phyloP scores from a whole-genome alignment of 2,113 vertebrate species.

The Orthonyx spaldingii region DNA sequence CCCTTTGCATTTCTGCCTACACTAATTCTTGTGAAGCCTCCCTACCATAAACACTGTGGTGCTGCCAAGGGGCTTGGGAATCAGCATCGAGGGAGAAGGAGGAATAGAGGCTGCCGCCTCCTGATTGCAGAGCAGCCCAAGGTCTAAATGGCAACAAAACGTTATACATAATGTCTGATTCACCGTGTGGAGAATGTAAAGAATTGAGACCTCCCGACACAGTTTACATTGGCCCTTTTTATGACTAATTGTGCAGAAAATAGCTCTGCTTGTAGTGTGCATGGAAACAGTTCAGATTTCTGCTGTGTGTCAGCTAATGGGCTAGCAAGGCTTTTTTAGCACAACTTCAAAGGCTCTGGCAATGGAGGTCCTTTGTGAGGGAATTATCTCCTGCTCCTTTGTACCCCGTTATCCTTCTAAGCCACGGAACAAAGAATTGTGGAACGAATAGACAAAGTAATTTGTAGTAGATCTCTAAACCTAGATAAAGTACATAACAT shows the following conservation, averaged over 20 bases:
- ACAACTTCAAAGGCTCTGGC: constrained; percentile 65
- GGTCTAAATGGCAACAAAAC: constrained; percentile 62
- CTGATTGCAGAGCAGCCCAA: constrained; percentile 29
- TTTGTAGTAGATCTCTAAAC: constrained; percentile 54
- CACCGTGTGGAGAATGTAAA: constrained; percentile 64
- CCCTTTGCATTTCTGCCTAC: neutral
- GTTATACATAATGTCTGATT: constrained; percentile 59
- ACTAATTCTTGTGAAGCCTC: neutral
- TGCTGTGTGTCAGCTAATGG: constrained; percentile 72
- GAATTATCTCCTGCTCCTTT: constrained; percentile 69
- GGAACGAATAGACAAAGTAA: constrained; percentile 26
- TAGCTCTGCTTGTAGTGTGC: constrained; percentile 64
- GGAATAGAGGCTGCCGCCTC: neutral
- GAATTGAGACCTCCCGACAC: constrained; percentile 69
- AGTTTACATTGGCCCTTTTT: constrained; percentile 72
- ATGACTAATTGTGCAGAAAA: constrained; percentile 73
- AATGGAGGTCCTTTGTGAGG: constrained; percentile 63
- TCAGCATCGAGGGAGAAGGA: neutral
- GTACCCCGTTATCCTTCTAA: constrained; percentile 57
- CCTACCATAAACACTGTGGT: neutral
- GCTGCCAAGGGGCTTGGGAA: constrained; percentile 26
- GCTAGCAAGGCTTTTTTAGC: constrained; percentile 57
- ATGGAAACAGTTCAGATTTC: constrained; percentile 67
- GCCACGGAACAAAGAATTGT: constrained; percentile 34
- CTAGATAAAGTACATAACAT: constrained; percentile 31